Percentiles rank a stretch among this genome's conserved stretches.
Conservation (phyloP, 1,140 invertebrate genomes). For the Pygmarrhopalites habei region DNA sequence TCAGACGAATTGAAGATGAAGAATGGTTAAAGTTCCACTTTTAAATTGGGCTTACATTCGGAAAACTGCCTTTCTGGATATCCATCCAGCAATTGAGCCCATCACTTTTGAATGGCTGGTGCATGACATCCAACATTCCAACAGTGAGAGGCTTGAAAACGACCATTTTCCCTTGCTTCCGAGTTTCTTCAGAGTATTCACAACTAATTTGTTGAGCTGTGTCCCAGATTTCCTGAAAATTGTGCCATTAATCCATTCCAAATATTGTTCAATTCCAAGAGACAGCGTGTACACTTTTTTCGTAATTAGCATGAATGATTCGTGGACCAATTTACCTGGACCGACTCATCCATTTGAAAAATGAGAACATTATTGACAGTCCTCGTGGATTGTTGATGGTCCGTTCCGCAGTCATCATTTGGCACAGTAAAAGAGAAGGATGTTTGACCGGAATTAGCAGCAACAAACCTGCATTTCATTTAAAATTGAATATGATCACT, state of each 20-base stretch:
- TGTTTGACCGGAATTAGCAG: constrained; percentile 50
- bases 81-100: constrained; percentile 69
- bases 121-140: constrained; percentile 61
- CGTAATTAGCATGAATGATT: too few species aligned
- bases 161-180: constrained; percentile 54
- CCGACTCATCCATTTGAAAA: constrained; percentile 57
- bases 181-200: constrained; percentile 41
- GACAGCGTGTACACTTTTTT: too few species aligned
- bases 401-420: constrained; percentile 54
- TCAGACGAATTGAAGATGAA: too few species aligned
- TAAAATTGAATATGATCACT: neutral
- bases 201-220: constrained; percentile 57
- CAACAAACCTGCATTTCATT: constrained; percentile 50
- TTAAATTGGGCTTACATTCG: constrained; percentile 57
- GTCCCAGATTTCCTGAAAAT: constrained; percentile 52
- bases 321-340: constrained; percentile 53
- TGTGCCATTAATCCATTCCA: constrained; percentile 2
- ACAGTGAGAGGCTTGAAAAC: constrained; percentile 62
- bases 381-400: constrained; percentile 48
- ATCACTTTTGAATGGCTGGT: constrained; percentile 54
- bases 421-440: constrained; percentile 56
- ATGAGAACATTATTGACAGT: constrained; percentile 57
- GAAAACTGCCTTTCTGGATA: constrained; percentile 60
- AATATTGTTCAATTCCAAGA: too few species aligned
- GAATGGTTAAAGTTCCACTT: too few species aligned